Evolutionary conservation across 2,113 vertebrate genomes (phyloP), one percentile per base, ranked within the genome.

Genomic region (Nannospalax galili): DNA sequence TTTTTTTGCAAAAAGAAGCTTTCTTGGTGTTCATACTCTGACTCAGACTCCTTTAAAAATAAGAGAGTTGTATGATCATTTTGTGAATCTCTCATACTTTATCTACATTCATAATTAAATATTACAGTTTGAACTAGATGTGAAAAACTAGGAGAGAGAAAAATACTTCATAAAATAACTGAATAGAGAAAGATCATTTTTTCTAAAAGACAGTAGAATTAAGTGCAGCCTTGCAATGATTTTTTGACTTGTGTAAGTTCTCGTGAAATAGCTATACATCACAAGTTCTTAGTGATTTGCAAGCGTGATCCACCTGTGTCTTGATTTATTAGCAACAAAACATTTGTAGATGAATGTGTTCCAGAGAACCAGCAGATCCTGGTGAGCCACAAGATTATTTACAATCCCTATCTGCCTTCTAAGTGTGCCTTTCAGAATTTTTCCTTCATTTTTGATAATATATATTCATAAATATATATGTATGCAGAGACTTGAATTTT

Each of bases 361-460:
- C 82, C 86, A 91, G 93, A 96, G 79, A 80, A 52, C 45, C 16
- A 87, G 74, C 52, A 91, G 40, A 95, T 48, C 20, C 22, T 64
- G 15, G n/a, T 52, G 70, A 80, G 69, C 32, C 17, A 48, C 26
- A 15, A 56, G 35, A 87, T 77, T 92, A 40, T 73, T 91, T 73
- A 67, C 40, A 92, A 58, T 17, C n/a, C 74, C 30, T 8, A 88
- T 42, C 56, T 17, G 73, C 81, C 75, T 78, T 88, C 35, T 69
- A 48, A 22, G 26, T 89, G 26, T 87, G 75, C 35, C 67, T 7
- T 92, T 77, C 86, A 82, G 70, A 95, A 79, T 65, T 78, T 93
- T 62, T 78, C 40, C 91, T 94, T 95, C 74, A 91, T 89, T 95
- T 75, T 80, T 93, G 91, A 70, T 74, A 93, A 86, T 80, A 77